Conservation (phyloP, 2,113 vertebrate species). For the Bubo bubo region DNA sequence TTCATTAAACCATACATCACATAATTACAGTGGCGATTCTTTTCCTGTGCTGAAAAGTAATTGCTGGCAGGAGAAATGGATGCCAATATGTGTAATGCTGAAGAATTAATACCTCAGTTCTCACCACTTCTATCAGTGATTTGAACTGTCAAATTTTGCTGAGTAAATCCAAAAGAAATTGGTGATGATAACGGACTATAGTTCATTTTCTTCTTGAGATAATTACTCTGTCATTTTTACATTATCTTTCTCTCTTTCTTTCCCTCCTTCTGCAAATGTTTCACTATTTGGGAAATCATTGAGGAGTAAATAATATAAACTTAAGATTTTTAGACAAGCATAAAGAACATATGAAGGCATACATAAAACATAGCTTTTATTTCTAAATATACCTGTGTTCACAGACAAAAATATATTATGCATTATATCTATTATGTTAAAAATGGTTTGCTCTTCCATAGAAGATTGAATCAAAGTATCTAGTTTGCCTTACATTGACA, state of each 20-base stretch:
- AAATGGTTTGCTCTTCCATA: background rate
- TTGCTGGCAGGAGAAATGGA: constrained; percentile 49
- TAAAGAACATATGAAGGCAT: background rate
- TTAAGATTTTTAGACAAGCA: background rate
- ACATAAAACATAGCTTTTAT: background rate
- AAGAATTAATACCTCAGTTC: constrained; percentile 45
- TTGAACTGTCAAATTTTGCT: constrained; percentile 26
- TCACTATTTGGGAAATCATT: background rate
- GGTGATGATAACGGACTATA: background rate
- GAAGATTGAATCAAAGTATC: background rate
- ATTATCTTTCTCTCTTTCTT: background rate
- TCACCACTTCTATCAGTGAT: background rate
- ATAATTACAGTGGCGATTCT: constrained; percentile 6
- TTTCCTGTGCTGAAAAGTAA: constrained; percentile 9
- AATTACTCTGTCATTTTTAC: constrained; percentile 30
- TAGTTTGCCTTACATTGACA: background rate
- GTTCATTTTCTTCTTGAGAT: constrained; percentile 19
- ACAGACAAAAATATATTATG: background rate
- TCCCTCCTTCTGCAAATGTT: background rate
- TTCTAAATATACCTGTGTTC: background rate
- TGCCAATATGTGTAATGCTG: background rate
- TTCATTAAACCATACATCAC: constrained; percentile 37
- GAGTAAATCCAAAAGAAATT: constrained; percentile 17
- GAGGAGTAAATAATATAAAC: background rate
- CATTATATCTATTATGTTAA: background rate